These are phyloP conservation scores for Eospalax fontanierii DNA, from an alignment of 2,797 vertebrate species.

Conservation along the genomic window DNA sequence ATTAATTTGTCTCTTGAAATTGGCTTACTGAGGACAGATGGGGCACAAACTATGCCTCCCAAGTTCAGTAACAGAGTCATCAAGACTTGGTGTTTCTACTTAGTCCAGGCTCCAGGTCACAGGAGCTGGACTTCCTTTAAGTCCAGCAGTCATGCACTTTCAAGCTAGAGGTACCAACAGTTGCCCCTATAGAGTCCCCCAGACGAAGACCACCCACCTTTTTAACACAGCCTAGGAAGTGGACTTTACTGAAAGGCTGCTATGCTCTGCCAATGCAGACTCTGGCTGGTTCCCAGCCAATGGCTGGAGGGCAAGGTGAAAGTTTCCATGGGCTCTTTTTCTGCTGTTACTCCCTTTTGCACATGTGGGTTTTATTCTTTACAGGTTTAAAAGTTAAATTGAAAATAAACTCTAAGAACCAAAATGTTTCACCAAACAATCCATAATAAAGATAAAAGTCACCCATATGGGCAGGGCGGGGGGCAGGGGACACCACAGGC, in stretches of 20 bases:
- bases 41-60: neutral
- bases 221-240: slow-evolving; percentile 52
- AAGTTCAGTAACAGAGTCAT: neutral
- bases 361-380: slow-evolving; percentile 84
- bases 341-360: neutral
- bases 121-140: neutral
- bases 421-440: slow-evolving; percentile 70
- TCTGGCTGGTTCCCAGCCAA: slow-evolving; percentile 72
- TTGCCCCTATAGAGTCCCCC: neutral
- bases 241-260: slow-evolving; percentile 53
- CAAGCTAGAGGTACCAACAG: slow-evolving; percentile 3
- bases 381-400: slow-evolving; percentile 13
- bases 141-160: slow-evolving; percentile 1
- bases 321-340: slow-evolving; percentile 32
- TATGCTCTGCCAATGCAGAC: slow-evolving; percentile 65
- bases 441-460: slow-evolving; percentile 79
- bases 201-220: slow-evolving; percentile 63
- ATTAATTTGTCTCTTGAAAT: neutral
- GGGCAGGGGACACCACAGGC: neutral
- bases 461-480: slow-evolving; percentile 37
- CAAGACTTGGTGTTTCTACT: neutral
- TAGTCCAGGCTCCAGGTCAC: neutral
- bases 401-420: slow-evolving; percentile 80
- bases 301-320: slow-evolving; percentile 67
- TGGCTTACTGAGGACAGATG: neutral